Base-by-base conservation (phyloP, 1,140 invertebrate genomes). In the Nomia melanderi region DNA sequence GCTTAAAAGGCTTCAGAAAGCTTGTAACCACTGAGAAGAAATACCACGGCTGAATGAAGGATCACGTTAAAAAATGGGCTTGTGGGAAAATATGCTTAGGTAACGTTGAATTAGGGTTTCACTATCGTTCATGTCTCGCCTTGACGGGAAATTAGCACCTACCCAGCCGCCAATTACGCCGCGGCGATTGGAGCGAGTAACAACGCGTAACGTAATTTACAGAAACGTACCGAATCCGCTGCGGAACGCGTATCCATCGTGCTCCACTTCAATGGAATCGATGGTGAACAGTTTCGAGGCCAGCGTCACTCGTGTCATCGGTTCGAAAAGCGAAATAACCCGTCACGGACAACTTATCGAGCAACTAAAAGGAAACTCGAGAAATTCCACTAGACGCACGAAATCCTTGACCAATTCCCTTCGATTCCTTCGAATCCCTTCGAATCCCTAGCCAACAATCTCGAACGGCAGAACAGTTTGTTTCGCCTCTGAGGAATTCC, bases 1-100 rank as follows among this genome's bases (percentile, higher is more conserved):
- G 64, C 67, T 88, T 89, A 79, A 82, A 82, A 76, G 87, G 86
- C 87, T 90, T 90, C 87, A 64, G 74, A 85, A 88, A 88, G 85
- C 82, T 79, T 73, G 85, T 81, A 77, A 85, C 85, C 83, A 85
- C 81, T 85, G 78, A 86, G 77, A 76, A 65, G 81, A 83, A 80
- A 86, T 84, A 79, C 65, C 56, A 72, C 62, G 59, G 25, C 27
- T 56, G 70, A 74, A 77, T 77, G 23, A 25, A 20, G 5, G 25
- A 80, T 77, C 66, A n/a, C 57, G 56, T 77, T 77, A 53, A 62
- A 67, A 71, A 39, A 59, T 31, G 66, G 44, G 27, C 66, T 71
- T 62, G 65, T 41, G 74, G 66, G 33, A 73, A 44, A 54, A 71
- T 14, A 25, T 41, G 29, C 31, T 77, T 77, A 71, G 39, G 54